These are phyloP conservation scores for Nesogale talazaci DNA, from an alignment of 2,113 vertebrate genomes.

Conservation along the genomic window DNA sequence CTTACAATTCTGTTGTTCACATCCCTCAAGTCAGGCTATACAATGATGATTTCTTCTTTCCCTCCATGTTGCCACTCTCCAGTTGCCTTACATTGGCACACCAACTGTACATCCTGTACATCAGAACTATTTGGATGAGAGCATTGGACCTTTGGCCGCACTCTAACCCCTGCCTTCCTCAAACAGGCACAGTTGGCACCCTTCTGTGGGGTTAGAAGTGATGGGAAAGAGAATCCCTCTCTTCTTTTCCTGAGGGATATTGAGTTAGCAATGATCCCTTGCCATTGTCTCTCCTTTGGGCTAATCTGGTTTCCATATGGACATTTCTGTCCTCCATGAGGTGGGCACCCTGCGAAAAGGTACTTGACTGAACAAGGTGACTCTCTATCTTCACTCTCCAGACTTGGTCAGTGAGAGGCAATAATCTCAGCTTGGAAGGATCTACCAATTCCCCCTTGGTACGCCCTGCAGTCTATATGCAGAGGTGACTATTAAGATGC, in stretches of 20 bases:
- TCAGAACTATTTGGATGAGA: neutral
- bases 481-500: neutral
- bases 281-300: neutral
- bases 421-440: neutral
- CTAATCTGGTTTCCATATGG: neutral
- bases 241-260: neutral
- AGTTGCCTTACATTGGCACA: neutral
- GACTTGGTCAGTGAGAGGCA: neutral
- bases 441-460: neutral
- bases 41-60: no score
- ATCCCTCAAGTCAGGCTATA: no score
- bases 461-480: neutral
- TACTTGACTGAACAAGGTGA: neutral
- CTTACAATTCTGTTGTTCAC: no score
- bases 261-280: neutral
- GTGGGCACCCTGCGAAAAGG: neutral
- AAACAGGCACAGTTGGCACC: no score
- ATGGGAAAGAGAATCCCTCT: no score
- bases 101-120: neutral
- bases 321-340: no score
- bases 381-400: neutral
- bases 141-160: accelerated
- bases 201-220: neutral
- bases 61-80: neutral
- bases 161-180: neutral